Base-by-base conservation (phyloP, 2,888 invertebrate species). In the Pediacus dermestoides region DNA sequence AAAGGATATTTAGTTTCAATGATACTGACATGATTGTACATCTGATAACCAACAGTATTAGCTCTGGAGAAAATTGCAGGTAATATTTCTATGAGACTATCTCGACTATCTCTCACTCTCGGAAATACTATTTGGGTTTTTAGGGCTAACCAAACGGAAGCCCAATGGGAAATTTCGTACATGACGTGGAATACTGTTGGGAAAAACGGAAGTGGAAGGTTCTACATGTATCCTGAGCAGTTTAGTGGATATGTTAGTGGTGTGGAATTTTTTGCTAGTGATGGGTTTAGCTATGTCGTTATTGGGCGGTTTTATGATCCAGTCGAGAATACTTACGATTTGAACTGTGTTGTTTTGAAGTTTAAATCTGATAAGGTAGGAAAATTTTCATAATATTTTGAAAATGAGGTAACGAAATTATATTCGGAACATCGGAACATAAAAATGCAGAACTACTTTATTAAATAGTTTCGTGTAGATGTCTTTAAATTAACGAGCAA, bases 1-100 rank as follows among this genome's bases (percentile, higher is more conserved):
- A 67, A 46, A 54, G 67, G 39, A 50, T 61, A 35, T 69, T 58
- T 44, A 63, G 55, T 34, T 67, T 61, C 39, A 51, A 60, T 30
- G 55, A 60, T 44, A 56, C 54, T 8, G 45, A 41, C 8, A 50
- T 61, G 32, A 54, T 50, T 10, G 41, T 64, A n/a, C 57, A 65
- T 46, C 44, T 67, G 11, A 50, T 61, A 10, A 67, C 65, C 0
- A 61, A 62, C 35, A 63, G 59, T 33, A 48, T 61, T 30, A 67
- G 64, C 44, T 59, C 50, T 8, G 55, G 50, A 27, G 34, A 48
- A 4, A 30, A 33, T 13, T 69, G 68, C 54, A 57, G 61, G 61
- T 58, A 50, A 40, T 46, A 32, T 16, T 32, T 9, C 13, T 10
- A 11, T 44, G 16, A 27, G 9, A 21, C 2, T n/a, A 14, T n/a